Conservation (phyloP, 2,113 vertebrate genomes). For the Telmatochromis brachygnathus region DNA sequence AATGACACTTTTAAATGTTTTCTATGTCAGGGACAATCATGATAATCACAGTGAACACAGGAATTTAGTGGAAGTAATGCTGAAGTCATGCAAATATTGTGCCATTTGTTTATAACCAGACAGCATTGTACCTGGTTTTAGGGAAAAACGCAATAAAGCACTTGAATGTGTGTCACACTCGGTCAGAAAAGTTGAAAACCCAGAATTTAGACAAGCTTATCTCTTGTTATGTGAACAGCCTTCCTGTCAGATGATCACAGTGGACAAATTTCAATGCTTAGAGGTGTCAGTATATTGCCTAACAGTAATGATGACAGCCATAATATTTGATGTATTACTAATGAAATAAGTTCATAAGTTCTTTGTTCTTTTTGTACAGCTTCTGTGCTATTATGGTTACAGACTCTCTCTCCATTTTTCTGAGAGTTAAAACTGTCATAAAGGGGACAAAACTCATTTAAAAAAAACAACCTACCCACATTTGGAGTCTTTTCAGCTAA, state of each 20-base stretch:
- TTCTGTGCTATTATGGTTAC: not conserved
- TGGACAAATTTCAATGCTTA: not conserved
- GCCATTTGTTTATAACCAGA: not conserved
- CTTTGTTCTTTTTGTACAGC: not conserved
- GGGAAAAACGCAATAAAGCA: fast-evolving
- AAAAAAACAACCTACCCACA: not conserved
- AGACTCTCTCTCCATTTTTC: not conserved
- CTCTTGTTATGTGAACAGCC: not conserved
- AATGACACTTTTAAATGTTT: not conserved
- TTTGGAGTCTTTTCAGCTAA: not conserved
- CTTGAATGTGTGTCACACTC: not conserved
- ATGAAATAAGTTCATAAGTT: not conserved
- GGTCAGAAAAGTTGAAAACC: not conserved
- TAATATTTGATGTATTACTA: not conserved
- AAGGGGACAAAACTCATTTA: not conserved
- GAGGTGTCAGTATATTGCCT: not conserved
- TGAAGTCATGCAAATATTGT: not conserved
- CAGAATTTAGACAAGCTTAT: not conserved
- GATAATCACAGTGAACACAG: not conserved
- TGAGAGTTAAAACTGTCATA: not conserved
- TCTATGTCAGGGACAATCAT: not conserved
- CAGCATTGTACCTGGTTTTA: fast-evolving
- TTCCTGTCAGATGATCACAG: not conserved
- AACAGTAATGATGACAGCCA: not conserved
- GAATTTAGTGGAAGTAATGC: not conserved